These are phyloP conservation scores for Leptinotarsa haldemani DNA, from an alignment of 2,888 invertebrate genomes.

Conservation along the genomic window DNA sequence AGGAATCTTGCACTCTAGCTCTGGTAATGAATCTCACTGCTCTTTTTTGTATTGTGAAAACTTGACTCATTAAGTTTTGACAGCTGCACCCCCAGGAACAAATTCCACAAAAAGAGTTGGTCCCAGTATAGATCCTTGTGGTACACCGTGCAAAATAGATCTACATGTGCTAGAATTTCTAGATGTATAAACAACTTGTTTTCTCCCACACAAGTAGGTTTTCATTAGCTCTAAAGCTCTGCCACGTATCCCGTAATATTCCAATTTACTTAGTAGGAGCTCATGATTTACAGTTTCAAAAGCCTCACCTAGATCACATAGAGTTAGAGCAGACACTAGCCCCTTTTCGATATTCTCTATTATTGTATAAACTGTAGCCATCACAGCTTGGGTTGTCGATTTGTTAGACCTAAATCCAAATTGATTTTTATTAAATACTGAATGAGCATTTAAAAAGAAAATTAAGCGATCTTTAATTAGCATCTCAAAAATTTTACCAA, in stretches of 20 bases:
- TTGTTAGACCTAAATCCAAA: not conserved
- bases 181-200: conserved; percentile 21
- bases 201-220: conserved; percentile 7
- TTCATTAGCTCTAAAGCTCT: conserved; percentile 1
- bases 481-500: no score
- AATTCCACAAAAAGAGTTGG: conserved; percentile 14
- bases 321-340: no score
- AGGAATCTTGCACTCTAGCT: no score
- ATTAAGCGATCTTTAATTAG: no score
- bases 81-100: no score
- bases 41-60: no score
- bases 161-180: not conserved
- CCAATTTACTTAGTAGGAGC: not conserved
- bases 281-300: conserved; percentile 3
- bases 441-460: not conserved
- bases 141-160: conserved; percentile 1
- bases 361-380: not conserved
- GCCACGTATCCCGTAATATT: conserved; percentile 1
- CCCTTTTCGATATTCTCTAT: not conserved
- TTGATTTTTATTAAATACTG: conserved; percentile 1
- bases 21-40: no score
- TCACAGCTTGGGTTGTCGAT: conserved; percentile 8
- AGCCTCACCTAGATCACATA: conserved; percentile 4
- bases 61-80: no score
- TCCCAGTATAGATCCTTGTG: conserved; percentile 15